phyloP scores from a whole-genome alignment of 2,113 vertebrate genomes.

The Balaeniceps rex region DNA sequence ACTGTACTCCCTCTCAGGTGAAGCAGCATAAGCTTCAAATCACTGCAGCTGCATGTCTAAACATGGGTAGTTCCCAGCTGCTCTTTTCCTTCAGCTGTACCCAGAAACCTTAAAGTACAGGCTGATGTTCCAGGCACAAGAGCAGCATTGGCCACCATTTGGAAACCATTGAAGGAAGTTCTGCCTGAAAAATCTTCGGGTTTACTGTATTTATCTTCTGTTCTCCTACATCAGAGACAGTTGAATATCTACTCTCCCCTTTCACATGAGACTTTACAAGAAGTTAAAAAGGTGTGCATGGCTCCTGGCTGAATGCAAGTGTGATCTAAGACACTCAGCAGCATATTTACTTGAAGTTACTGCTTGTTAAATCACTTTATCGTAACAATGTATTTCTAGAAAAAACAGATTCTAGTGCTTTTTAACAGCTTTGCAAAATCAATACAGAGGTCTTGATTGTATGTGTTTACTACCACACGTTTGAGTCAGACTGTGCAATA shows the following conservation, averaged over 20 bases:
- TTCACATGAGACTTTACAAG: background rate
- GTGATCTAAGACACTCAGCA: background rate
- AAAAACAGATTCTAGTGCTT: constrained; percentile 4
- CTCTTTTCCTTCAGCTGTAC: background rate
- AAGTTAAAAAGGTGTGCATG: background rate
- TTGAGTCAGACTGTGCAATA: constrained; percentile 19
- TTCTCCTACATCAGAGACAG: background rate
- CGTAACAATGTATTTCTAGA: background rate
- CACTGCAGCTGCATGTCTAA: background rate
- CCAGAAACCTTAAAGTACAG: background rate
- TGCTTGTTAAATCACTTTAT: constrained; percentile 23
- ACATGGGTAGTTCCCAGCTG: background rate
- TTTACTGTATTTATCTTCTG: background rate
- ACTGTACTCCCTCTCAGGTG: background rate
- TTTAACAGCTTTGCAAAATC: constrained; percentile 40
- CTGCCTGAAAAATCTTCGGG: background rate
- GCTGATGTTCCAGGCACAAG: background rate
- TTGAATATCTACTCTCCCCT: background rate
- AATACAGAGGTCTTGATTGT: constrained; percentile 11
- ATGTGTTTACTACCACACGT: constrained; percentile 2
- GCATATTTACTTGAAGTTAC: background rate
- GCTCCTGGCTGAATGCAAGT: background rate
- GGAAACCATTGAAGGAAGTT: background rate
- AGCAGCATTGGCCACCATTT: background rate
- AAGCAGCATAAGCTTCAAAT: background rate